These are phyloP conservation scores for Meiosimyza platycephala DNA, from an alignment of 2,888 invertebrate genomes.

Conservation along the genomic window DNA sequence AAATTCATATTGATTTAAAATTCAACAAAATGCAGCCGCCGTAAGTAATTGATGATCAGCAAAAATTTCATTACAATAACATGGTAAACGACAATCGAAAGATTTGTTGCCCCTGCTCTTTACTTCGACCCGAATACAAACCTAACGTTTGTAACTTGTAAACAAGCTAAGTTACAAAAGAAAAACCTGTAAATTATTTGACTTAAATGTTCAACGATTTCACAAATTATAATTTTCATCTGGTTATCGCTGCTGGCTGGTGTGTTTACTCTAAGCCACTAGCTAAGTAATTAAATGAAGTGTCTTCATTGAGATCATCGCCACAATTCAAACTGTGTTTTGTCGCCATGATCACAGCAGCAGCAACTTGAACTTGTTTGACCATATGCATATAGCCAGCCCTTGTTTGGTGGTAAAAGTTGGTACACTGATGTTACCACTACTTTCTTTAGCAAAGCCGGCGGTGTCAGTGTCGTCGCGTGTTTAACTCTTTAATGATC, in stretches of 20 bases:
- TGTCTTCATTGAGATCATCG: conserved; percentile 38
- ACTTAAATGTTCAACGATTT: conserved; percentile 40
- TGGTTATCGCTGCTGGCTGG: neutral
- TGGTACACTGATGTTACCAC: neutral
- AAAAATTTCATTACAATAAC: too few species aligned
- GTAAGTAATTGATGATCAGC: too few species aligned
- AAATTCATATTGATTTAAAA: too few species aligned
- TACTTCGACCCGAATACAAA: too few species aligned
- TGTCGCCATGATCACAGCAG: neutral
- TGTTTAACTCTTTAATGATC: conserved; percentile 4
- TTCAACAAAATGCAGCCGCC: too few species aligned
- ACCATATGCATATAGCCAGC: conserved; percentile 31
- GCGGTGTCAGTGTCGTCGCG: neutral
- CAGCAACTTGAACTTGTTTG: conserved; percentile 34
- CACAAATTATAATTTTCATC: conserved; percentile 36
- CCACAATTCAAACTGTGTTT: conserved; percentile 7
- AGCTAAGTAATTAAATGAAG: conserved; percentile 17
- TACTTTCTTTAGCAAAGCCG: conserved; percentile 5
- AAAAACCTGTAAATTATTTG: conserved; percentile 28
- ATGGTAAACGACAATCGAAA: too few species aligned
- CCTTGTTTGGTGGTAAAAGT: conserved; percentile 38
- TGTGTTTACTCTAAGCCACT: neutral
- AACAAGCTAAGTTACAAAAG: conserved; percentile 15
- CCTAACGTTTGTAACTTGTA: conserved; percentile 8
- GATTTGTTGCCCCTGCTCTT: too few species aligned